phyloP scores from a whole-genome alignment of 2,888 invertebrate genomes.

The Sarcophaga subvicina region DNA sequence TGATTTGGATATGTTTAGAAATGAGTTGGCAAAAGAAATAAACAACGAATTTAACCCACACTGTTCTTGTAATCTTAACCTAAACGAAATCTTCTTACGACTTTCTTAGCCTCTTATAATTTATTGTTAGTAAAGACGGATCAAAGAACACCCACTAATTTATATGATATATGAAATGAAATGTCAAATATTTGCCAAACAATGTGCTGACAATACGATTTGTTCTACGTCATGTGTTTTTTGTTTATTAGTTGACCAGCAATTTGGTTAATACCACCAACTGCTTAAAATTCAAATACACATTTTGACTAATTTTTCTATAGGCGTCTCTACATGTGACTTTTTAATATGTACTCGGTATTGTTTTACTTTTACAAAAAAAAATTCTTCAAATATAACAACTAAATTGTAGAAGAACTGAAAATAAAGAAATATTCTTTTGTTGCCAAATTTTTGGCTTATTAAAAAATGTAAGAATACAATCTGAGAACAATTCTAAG shows the following conservation, averaged over 20 bases:
- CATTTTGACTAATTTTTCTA: constrained; percentile 47
- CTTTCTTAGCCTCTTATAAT: constrained; percentile 33
- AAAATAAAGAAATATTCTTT: constrained; percentile 61
- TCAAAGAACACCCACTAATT: constrained; percentile 42
- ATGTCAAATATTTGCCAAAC: constrained; percentile 51
- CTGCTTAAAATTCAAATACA: constrained; percentile 47
- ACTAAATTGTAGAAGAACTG: constrained; percentile 27
- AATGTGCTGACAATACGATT: constrained; percentile 63
- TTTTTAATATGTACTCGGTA: background rate
- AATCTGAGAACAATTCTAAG: constrained; percentile 31
- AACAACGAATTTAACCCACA: constrained; percentile 7
- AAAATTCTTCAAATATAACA: constrained; percentile 10
- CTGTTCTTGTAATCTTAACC: constrained; percentile 15
- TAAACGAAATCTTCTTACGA: constrained; percentile 31
- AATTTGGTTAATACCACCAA: constrained; percentile 47
- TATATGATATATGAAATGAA: constrained; percentile 33
- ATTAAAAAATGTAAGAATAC: constrained; percentile 17
- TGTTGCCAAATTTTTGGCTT: constrained; percentile 67
- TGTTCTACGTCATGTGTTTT: constrained; percentile 50
- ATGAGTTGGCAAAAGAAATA: constrained; percentile 13
- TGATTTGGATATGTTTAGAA: background rate
- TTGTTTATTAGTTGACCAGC: constrained; percentile 11
- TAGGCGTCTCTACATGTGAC: constrained; percentile 46
- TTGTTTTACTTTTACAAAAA: background rate
- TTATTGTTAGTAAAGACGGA: constrained; percentile 8